Percentiles rank a stretch among this genome's conserved stretches.
phyloP scores from a whole-genome alignment of 2,888 invertebrate species.

The Euplexia lucipara region DNA sequence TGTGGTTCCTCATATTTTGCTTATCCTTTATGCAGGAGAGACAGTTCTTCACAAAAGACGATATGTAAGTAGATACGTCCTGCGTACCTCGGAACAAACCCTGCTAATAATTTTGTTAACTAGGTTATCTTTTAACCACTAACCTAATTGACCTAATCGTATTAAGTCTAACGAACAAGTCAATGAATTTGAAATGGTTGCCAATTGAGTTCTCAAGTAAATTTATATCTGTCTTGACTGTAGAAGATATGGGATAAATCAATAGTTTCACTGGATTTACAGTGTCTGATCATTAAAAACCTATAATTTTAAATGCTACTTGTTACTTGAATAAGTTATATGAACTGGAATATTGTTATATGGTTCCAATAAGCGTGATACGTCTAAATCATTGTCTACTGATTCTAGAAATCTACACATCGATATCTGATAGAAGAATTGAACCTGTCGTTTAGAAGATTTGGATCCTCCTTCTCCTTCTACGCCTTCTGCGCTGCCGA shows the following conservation, averaged over 20 bases:
- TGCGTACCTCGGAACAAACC: background rate
- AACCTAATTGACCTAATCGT: background rate
- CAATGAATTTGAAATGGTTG: background rate
- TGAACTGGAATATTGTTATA: constrained; percentile 17
- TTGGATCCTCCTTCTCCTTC: background rate
- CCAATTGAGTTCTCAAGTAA: background rate
- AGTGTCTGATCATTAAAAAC: background rate
- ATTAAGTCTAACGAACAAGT: background rate
- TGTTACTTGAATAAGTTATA: background rate
- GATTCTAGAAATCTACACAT: background rate
- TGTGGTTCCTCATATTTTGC: background rate
- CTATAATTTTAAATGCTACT: background rate
- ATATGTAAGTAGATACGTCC: constrained; percentile 2
- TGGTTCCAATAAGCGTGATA: constrained; percentile 7
- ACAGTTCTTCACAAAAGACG: background rate
- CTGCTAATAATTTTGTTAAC: background rate
- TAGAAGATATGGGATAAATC: background rate
- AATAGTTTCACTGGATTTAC: background rate
- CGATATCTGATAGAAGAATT: background rate
- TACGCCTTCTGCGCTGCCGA: background rate
- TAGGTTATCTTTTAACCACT: background rate
- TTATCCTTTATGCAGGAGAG: too few species aligned
- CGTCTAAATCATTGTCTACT: constrained; percentile 15
- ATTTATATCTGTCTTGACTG: background rate
- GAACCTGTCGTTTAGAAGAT: background rate